Base-by-base conservation (phyloP, 2,113 vertebrate genomes). In the Xiphorhynchus elegans region DNA sequence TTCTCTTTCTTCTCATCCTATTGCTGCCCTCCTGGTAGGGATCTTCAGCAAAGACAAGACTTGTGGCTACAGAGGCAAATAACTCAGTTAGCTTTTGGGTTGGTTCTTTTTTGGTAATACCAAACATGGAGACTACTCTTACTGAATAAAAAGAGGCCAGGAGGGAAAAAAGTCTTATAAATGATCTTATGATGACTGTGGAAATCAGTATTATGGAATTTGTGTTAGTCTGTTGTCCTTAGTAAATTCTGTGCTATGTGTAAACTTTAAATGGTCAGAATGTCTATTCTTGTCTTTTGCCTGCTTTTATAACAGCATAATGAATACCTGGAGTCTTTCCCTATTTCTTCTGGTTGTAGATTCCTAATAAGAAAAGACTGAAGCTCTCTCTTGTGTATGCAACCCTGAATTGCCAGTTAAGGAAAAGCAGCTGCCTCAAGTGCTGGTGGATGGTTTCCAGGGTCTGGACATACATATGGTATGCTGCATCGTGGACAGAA, bases 361-460 rank as follows among this genome's bases (percentile, higher is more conserved):
- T 86, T 87, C 74, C 88, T 93, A 80, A 98, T 98, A 90, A 90
- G 97, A 97, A 77, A 97, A 96, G 89, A 87, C 98, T 87, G 98
- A 99, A 68, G 98, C 98, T 93, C 98, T 99, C 69, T 99, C 98
- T 97, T 98, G 98, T 63, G 55, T 98, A 20, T 90, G 97, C 76
- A 98, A 98, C 89, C 97, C 98, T 73, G 96, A 98, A 91, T 76
- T 90, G 80, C 75, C 89, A 37, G 72, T 93, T 72, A 97, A 98
- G 88, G 98, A 97, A 89, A 98, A 98, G 50, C 98, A 98, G 35
- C 95, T 98, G 72, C 92, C 98, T 13, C 82, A 96, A 52, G 97
- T 98, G 85, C 81, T 98, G 73, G 98, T 99, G 89, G 97, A 98
- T 78, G 98, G 98, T 59, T 99, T 99, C 89, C 97, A 97, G 95